These are phyloP conservation scores for Ectropis grisescens DNA, from an alignment of 1,140 invertebrate species.

Conservation along the genomic window DNA sequence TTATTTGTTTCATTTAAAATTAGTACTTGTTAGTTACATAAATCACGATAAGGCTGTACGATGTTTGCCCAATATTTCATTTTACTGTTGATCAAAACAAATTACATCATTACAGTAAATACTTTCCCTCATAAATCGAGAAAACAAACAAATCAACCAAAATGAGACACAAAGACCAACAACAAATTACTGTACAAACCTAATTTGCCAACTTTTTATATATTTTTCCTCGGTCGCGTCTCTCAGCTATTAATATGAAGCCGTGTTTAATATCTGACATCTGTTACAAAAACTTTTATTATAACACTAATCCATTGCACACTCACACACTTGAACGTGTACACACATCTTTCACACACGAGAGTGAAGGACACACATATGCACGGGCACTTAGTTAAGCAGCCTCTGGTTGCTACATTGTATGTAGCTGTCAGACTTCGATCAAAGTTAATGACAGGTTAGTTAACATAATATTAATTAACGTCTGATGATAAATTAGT, in stretches of 20 bases:
- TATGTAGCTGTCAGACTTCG: constrained; percentile 23
- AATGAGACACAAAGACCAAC: constrained; percentile 25
- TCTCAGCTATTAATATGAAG: constrained; percentile 57
- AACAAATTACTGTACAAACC: constrained; percentile 42
- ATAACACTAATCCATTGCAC: constrained; percentile 68
- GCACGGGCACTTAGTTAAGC: constrained; percentile 55
- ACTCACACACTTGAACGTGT: constrained; percentile 27
- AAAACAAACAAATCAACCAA: constrained; percentile 29
- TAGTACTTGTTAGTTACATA: no score
- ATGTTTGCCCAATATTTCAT: no score
- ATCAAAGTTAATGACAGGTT: constrained; percentile 2
- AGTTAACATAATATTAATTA: no score
- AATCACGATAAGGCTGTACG: no score
- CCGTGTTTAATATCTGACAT: constrained; percentile 68
- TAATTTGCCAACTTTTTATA: constrained; percentile 66
- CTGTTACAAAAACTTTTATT: constrained; percentile 71
- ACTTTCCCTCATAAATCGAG: constrained; percentile 11
- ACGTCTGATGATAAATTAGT: no score
- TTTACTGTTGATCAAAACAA: no score
- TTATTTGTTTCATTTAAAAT: no score
- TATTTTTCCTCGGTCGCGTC: constrained; percentile 47
- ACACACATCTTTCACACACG: constrained; percentile 20
- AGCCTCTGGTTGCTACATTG: constrained; percentile 28
- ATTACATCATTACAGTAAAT: background rate
- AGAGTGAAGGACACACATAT: constrained; percentile 37